Percentiles rank a stretch among this genome's conserved stretches.
These are phyloP conservation scores for Myotis daubentonii DNA, from an alignment of 2,797 vertebrate species.

Conservation along the genomic window DNA sequence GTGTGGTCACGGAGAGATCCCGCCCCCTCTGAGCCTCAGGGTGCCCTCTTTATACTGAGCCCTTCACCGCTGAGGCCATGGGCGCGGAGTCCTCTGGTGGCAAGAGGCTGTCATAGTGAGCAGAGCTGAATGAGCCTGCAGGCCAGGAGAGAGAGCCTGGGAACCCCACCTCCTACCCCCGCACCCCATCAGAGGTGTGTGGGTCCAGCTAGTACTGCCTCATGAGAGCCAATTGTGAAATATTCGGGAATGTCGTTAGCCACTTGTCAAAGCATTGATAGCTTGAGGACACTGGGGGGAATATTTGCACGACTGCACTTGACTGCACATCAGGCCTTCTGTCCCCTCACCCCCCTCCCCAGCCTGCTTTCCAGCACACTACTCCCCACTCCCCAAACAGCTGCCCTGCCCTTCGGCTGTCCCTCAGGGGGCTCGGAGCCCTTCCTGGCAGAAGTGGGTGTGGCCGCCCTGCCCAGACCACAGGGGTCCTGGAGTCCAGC, in stretches of 20 bases:
- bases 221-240: neutral
- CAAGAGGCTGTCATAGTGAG: neutral
- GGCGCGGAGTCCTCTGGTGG: neutral
- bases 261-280: neutral
- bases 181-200: neutral
- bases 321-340: neutral
- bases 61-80: neutral
- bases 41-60: neutral
- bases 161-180: neutral
- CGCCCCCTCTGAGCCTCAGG: neutral
- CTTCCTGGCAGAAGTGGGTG: neutral
- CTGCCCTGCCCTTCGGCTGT: neutral
- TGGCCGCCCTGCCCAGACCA: no score
- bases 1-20: neutral
- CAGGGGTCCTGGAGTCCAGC: neutral
- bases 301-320: neutral
- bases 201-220: neutral
- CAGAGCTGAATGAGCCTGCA: neutral
- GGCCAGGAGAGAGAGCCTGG: neutral
- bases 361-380: neutral
- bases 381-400: no score
- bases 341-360: fast-evolving
- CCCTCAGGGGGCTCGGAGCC: neutral
- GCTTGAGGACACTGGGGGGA: neutral
- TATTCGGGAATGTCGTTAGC: neutral